Base-by-base conservation (phyloP, 2,888 invertebrate species). In the Pristionchus exspectatus region DNA sequence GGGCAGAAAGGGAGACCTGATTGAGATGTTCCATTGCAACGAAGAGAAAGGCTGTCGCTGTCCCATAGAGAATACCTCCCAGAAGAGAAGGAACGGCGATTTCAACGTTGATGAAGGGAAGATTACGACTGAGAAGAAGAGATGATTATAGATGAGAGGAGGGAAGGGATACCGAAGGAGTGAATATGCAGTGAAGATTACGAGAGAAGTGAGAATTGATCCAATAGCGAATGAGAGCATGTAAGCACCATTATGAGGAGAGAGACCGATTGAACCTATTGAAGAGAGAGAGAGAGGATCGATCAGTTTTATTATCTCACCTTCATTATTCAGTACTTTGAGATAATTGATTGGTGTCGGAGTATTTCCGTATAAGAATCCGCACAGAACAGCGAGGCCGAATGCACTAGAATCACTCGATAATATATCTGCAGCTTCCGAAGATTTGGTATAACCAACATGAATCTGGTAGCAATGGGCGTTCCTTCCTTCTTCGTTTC, bases 21-120 rank as follows among this genome's bases (percentile, higher is more conserved):
- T 91, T 91, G 84, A 93, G 89, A 90, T 93, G 91, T 59, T 93
- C 92, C 87, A 92, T 92, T 1, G 93, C 92, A 84, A 92, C 91
- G 83, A 93, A 92, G 56, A 92, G 91, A 24, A 90, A 90, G 21
- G 90, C 90, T 18, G 91, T 88, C 2, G 92, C 93, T 27, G 90
- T 91, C 9, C 92, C 93, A 72, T 93, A 92, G 27, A 92, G 56
- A 7, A 93, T 66, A 50, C 93, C 93, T 5, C 92, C 91, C 1
- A 90, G 69, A 0, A 93, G 83, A n/a, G 92, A 91, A 0, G 93
- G 93, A 83, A 91, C 74, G 1, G 91, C 90, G 56, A 92, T 89
- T 66, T 93, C 93, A 5, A 92, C 91, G 90, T 93, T 93, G 38
- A 92, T 90, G 56, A 92, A 91, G 16, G 93, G 93, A 9, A 83